Evolutionary conservation across 2,888 invertebrate species (phyloP).

Genomic region (Cataglyphis cursor): DNA sequence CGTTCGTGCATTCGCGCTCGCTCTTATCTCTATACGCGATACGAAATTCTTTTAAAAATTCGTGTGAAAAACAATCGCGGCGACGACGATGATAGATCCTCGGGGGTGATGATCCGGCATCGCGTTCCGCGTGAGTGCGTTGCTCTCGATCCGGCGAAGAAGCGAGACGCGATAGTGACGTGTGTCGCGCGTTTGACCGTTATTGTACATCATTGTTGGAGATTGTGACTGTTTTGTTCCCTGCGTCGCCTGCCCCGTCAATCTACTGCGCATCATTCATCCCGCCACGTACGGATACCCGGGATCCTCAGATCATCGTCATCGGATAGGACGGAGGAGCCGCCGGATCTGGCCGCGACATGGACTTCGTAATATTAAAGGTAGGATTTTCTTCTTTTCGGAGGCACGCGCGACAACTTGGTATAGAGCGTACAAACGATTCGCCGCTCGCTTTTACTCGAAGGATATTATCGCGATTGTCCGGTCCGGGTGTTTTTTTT

Average conservation of each 20-base stretch:
- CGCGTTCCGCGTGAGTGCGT: constrained; percentile 40
- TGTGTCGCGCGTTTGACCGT: constrained; percentile 53
- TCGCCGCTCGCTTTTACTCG: background rate
- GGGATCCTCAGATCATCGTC: background rate
- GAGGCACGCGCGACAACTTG: background rate
- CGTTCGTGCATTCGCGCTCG: no score
- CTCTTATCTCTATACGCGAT: background rate
- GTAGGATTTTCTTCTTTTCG: constrained; percentile 62
- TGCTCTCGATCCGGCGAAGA: constrained; percentile 47
- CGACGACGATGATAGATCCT: constrained; percentile 2
- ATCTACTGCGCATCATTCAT: background rate
- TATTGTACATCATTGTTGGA: constrained; percentile 29
- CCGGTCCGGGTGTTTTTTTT: background rate
- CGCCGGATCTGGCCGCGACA: constrained; percentile 61
- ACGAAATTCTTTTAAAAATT: background rate
- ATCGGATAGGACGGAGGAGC: background rate
- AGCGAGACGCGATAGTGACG: constrained; percentile 65
- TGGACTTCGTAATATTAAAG: constrained; percentile 82
- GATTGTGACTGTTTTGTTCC: constrained; percentile 3
- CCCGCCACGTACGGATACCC: constrained; percentile 20
- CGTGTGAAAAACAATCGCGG: background rate
- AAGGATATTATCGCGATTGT: background rate
- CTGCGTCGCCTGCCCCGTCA: background rate
- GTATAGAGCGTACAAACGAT: background rate
- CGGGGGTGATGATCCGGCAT: constrained; percentile 33